Conservation (phyloP, 2,888 invertebrate species). For the Scotopteryx bipunctaria region DNA sequence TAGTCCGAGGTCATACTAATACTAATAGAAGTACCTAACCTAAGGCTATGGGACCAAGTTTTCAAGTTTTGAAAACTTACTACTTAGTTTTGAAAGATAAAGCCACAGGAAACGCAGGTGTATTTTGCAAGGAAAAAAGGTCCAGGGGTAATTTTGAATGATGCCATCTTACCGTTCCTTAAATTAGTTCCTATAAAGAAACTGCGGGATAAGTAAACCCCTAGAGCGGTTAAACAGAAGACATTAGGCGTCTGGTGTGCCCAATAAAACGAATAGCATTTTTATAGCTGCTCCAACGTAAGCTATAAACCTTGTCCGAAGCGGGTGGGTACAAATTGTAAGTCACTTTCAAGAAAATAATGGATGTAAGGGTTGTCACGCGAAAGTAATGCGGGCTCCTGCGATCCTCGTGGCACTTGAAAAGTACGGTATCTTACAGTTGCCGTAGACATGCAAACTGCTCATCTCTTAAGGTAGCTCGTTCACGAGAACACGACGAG, state of each 20-base stretch:
- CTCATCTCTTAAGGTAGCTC: not conserved
- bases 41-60: too few species aligned
- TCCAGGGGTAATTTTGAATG: not conserved
- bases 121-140: too few species aligned
- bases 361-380: conserved; percentile 25
- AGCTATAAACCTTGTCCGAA: conserved; percentile 20
- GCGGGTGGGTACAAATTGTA: conserved; percentile 24
- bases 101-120: too few species aligned
- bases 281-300: conserved; percentile 25
- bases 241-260: conserved; percentile 35
- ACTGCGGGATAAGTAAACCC: conserved; percentile 7
- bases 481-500: too few species aligned
- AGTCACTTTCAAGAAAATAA: conserved; percentile 29
- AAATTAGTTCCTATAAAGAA: not conserved
- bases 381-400: conserved; percentile 13
- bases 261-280: conserved; percentile 34
- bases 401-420: conserved; percentile 2
- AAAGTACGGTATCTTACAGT: not conserved
- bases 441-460: conserved; percentile 9
- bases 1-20: too few species aligned
- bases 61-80: too few species aligned
- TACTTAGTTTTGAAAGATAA: too few species aligned
- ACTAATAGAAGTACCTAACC: too few species aligned
- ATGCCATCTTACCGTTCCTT: not conserved
- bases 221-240: conserved; percentile 28